A percentile compares a stretch with the other conserved stretches of the same genome.
Conservation (phyloP, 2,888 invertebrate species). For the Carterocephalus palaemon region DNA sequence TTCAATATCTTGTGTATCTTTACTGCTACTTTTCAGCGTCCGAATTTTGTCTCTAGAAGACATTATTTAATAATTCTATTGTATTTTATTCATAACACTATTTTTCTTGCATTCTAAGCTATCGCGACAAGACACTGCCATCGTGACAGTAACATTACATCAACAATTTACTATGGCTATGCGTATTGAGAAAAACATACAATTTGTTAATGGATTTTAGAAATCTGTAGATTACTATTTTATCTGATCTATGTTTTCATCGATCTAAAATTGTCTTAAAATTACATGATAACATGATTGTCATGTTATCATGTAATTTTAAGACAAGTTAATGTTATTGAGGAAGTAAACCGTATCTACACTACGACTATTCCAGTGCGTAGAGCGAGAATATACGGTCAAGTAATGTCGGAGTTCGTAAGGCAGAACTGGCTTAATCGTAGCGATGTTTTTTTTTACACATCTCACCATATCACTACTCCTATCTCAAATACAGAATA, state of each 20-base stretch:
- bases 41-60: conserved; percentile 4
- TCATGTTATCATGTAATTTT: no score
- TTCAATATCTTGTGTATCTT: background rate
- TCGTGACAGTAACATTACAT: conserved; percentile 7
- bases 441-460: no score
- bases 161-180: conserved; percentile 15
- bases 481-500: no score
- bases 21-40: conserved; percentile 1
- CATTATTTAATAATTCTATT: conserved; percentile 5
- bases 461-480: no score
- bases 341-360: no score
- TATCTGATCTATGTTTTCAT: background rate
- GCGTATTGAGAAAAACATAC: no score
- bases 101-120: background rate
- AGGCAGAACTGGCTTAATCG: no score
- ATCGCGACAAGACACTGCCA: background rate
- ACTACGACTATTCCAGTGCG: no score
- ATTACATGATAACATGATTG: background rate
- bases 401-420: no score
- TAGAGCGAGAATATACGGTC: no score
- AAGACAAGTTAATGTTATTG: no score
- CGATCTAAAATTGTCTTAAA: background rate
- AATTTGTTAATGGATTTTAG: background rate
- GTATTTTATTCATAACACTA: conserved; percentile 4
- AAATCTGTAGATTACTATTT: background rate